phyloP scores from a whole-genome alignment of 2,113 vertebrate species.

The Lagopus leucura region DNA sequence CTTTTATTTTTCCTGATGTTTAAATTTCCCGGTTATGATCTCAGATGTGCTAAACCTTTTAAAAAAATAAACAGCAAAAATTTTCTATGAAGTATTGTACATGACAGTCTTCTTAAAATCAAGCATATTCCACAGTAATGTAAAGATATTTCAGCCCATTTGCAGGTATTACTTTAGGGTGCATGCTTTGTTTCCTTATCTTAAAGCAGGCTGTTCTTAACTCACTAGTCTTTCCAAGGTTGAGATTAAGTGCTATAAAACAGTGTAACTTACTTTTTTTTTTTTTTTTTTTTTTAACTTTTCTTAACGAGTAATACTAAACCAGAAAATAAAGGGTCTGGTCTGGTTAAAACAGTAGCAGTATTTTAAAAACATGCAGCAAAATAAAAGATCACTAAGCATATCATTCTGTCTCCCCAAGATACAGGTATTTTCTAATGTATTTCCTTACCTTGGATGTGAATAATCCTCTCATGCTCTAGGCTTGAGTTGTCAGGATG shows the following conservation, averaged over 20 bases:
- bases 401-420: slow-evolving; percentile 12
- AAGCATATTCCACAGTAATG: background rate
- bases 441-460: slow-evolving; percentile 89
- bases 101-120: slow-evolving; percentile 2
- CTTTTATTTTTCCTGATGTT: background rate
- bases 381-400: slow-evolving; percentile 11
- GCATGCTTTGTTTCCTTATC: background rate
- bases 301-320: background rate
- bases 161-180: background rate
- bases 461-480: slow-evolving; percentile 87
- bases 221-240: background rate
- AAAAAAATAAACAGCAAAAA: background rate
- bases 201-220: background rate
- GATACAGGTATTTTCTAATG: background rate
- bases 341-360: background rate
- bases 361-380: slow-evolving; percentile 19
- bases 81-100: background rate
- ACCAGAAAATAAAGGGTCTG: slow-evolving; percentile 17
- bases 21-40: background rate
- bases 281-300: background rate
- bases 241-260: background rate
- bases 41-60: slow-evolving; percentile 5
- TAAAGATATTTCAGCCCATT: background rate
- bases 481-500: slow-evolving; percentile 79
- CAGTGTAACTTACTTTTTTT: background rate